Evolutionary conservation across 2,888 invertebrate genomes (phyloP), one percentile per base, ranked within the genome.

Genomic region (Lithophane socia): DNA sequence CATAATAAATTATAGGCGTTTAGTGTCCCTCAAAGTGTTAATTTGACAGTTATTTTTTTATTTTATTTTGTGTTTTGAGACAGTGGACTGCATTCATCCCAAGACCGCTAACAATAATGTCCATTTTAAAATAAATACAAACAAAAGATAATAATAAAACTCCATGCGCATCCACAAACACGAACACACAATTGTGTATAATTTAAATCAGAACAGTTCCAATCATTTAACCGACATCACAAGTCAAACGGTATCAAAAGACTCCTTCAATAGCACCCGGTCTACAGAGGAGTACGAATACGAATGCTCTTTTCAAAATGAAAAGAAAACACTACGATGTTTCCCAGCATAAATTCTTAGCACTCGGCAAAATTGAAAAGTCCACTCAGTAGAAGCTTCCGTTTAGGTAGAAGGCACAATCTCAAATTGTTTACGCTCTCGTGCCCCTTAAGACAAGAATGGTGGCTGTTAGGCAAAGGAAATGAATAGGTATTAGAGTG

Each of bases 321-420:
- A 94, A 95, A 95, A 94, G 94, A 94, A 94, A 95, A 95, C 93
- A 94, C 90, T 91, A 90, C 91, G 88, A 89, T 90, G 92, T 80
- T 92, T 92, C 90, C 90, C 89, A 90, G 92, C 92, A 93, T 93
- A 92, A 94, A 94, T 94, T 93, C 93, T 89, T 91, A 90, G 94
- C 95, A 95, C 95, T 96, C 93, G 94, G 92, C 92, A 93, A 95
- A 96, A 96, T 95, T 95, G 95, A 94, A 95, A 95, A 95, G 95
- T 94, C 94, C 92, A 95, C 95, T 94, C 89, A 91, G 92, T 91
- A 90, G 90, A 86, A 92, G 92, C 92, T 94, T 93, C 92, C 92
- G 93, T 90, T 94, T 92, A 92, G 92, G 91, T 92, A 89, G 89
- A 91, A 92, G 92, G 93, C 91, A 93, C 93, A 93, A 93, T 94